Evolutionary conservation across 2,113 vertebrate genomes (phyloP).

Genomic region (Benitochromis conjunctus): DNA sequence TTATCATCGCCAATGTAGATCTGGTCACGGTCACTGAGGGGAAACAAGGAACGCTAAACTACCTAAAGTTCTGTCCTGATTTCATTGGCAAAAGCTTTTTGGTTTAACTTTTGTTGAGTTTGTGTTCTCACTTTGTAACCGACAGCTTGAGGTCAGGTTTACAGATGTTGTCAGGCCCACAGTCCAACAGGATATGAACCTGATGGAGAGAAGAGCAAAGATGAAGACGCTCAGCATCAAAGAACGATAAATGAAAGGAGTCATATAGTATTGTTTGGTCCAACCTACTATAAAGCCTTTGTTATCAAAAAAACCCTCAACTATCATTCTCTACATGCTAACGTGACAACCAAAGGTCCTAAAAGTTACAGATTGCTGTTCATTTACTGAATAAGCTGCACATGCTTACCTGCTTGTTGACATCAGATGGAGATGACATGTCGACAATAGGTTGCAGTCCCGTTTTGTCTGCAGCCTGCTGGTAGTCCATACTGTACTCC

Average conservation of each 20-base stretch:
- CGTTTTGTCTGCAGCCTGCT: conserved; percentile 76
- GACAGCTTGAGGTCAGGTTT: conserved; percentile 86
- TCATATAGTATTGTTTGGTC: neutral
- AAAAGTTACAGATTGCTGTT: neutral
- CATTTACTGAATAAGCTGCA: neutral
- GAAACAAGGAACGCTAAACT: neutral
- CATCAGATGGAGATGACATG: conserved; percentile 81
- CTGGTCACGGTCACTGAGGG: conserved; percentile 84
- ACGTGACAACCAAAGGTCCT: neutral
- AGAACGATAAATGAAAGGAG: neutral
- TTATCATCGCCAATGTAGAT: conserved; percentile 94
- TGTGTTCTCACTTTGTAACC: conserved; percentile 80
- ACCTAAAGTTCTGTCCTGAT: neutral
- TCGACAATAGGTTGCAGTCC: conserved; percentile 89
- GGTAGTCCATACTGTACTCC: conserved; percentile 89
- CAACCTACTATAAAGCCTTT: neutral
- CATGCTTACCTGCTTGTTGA: conserved; percentile 86
- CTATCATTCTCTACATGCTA: neutral
- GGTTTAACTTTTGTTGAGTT: neutral
- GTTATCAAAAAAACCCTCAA: neutral
- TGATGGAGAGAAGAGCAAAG: conserved; percentile 26
- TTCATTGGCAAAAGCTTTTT: neutral
- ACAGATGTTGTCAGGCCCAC: conserved; percentile 93
- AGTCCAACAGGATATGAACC: conserved; percentile 95
- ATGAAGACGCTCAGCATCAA: neutral